Base-by-base conservation (phyloP, 2,888 invertebrate species). In the Malthinus seriepunctatus region DNA sequence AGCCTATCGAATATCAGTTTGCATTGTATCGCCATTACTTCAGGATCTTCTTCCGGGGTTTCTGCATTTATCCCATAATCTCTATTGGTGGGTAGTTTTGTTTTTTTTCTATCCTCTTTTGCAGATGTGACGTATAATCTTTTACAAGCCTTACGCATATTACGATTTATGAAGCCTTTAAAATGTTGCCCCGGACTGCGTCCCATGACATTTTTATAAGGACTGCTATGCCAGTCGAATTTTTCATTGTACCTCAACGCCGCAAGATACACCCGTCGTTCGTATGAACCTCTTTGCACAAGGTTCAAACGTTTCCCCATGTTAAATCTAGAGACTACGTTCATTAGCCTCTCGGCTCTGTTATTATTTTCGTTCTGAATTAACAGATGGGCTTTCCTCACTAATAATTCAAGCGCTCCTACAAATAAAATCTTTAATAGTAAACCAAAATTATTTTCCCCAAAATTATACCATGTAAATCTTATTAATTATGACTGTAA, bases 271-370 rank as follows among this genome's bases (percentile, higher is more conserved):
- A 56, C 46, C 10, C 50, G 7, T 49, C 49, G 38, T 56, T 51
- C 12, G 33, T 63, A 42, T 14, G 47, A 56, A 44, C 59, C 52
- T 46, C 33, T 9, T 35, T 47, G 51, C 31, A 56, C 38, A 38
- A 55, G 23, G 12, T 49, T 55, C 31, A 54, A 38, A 11, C 48
- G 32, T 33, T 54, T 54, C 8, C 54, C 56, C 50, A 48, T 54
- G 34, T 59, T 62, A 51, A 59, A 59, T n/a, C 48, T 34, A 6
- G 62, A 42, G 1, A 58, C 48, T 35, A 46, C 14, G 23, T 48
- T 45, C 59, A 59, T 59, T 11, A 59, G 45, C 10, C 46, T 38
- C 32, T 59, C 54, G 31, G 59, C 44, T 7, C 32, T 15, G 32
- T 54, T 59, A 14, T 49, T 59, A 9, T 37, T 59, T 46, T 54